Base-by-base conservation (phyloP, 2,113 vertebrate species). In the Sclerurus mexicanus region DNA sequence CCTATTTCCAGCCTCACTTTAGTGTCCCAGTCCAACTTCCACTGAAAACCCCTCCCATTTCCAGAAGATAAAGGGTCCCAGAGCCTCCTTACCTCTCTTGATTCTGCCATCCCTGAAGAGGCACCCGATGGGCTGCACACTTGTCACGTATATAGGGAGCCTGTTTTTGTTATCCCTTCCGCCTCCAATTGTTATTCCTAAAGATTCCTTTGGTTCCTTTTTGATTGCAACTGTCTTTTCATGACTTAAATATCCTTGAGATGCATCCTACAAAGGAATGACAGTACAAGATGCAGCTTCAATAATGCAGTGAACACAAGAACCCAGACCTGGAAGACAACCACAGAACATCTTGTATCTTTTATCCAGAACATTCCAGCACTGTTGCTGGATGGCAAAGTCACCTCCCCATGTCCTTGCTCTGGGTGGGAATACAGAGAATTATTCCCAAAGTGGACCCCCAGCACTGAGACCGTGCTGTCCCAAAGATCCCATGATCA, bases 131-230 rank as follows among this genome's bases (percentile, higher is more conserved):
- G 99, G 99, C 97, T 99, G 99, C 60, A 99, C 98, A 4, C 99
- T 99, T 2, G 99, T 99, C 87, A 99, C 99, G 85, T 99, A 99
- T 83, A 99, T 98, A 3, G 99, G 99, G 35, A 99, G 98, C 25
- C 98, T 98, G 89, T 98, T 98, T 90, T 98, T 99, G 94, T 98
- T 98, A 92, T 99, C 99, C 85, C 99, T 98, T 60, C 99, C 99
- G 1, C 99, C 99, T 13, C 98, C 99, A 12, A 99, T 99, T 13
- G 99, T 99, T 97, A 99, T 99, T 93, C 99, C 99, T 78, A 99
- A 95, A 49, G 99, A 99, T 40, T 98, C 98, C 47, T 98, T 98
- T 63, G 98, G 98, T 91, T 99, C 99, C 95, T 99, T 99, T 96
- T 99, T 99, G 90, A 99, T 86, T 87, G 97, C 98, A 74, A 99